Evolutionary conservation across 2,888 invertebrate species (phyloP).

Genomic region (Tachina fera): DNA sequence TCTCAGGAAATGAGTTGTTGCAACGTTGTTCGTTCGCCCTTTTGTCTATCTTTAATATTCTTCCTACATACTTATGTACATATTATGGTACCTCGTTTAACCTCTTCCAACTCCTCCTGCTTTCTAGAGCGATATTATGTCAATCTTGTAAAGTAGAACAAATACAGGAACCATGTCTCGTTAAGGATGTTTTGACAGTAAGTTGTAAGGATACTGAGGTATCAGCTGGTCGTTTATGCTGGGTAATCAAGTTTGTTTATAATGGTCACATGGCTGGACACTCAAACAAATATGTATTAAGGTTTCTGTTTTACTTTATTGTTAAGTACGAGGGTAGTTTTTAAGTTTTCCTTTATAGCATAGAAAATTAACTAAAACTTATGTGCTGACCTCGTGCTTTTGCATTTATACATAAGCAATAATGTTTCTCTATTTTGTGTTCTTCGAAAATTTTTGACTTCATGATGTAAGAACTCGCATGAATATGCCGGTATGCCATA

Average conservation of each 20-base stretch:
- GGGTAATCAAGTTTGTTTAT: slow-evolving; percentile 12
- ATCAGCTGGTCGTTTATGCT: slow-evolving; percentile 40
- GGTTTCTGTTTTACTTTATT: not conserved
- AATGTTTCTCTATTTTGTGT: not conserved
- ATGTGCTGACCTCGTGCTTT: not conserved
- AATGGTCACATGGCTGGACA: not conserved
- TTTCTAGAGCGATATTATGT: slow-evolving; percentile 4
- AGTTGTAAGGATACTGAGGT: slow-evolving; percentile 26
- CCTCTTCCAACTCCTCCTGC: not conserved
- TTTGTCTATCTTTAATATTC: not conserved
- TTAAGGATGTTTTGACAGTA: slow-evolving; percentile 47
- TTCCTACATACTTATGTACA: no score
- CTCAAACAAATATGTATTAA: not conserved
- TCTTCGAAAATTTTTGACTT: not conserved
- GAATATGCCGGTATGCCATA: not conserved
- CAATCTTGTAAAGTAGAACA: slow-evolving; percentile 42
- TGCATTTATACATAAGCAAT: not conserved
- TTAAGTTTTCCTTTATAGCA: not conserved
- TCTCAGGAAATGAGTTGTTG: slow-evolving; percentile 42
- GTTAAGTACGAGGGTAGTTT: not conserved
- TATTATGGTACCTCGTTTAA: no score
- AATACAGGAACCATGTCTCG: slow-evolving; percentile 44
- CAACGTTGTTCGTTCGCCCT: slow-evolving; percentile 41
- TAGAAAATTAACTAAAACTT: not conserved
- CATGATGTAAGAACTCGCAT: not conserved